These are phyloP conservation scores for Okamejei kenojei DNA, from an alignment of 2,797 vertebrate species.

Conservation along the genomic window DNA sequence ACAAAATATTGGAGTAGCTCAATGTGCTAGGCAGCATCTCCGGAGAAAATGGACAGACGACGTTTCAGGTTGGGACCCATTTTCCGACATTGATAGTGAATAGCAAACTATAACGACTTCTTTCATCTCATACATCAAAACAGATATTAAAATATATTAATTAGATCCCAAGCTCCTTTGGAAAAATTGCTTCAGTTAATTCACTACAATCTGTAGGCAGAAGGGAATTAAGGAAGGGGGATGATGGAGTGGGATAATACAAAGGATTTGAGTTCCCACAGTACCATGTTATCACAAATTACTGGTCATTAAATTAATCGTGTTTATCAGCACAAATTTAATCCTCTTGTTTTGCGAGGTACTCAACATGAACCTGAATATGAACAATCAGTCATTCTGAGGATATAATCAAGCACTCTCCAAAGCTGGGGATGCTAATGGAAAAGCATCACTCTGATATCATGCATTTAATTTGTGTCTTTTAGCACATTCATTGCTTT, in stretches of 20 bases:
- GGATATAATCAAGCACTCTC: background rate
- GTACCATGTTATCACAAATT: background rate
- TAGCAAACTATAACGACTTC: background rate
- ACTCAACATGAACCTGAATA: background rate
- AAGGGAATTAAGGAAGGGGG: background rate
- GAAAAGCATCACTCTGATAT: background rate
- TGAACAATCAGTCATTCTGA: background rate
- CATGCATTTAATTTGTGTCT: background rate
- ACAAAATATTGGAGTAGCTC: too few relatives aligned
- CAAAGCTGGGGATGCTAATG: background rate
- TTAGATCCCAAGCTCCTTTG: background rate
- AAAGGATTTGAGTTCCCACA: background rate
- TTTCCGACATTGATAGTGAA: too few relatives aligned
- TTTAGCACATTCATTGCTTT: background rate
- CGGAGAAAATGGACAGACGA: too few relatives aligned
- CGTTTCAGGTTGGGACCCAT: too few relatives aligned
- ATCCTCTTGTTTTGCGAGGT: background rate
- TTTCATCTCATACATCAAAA: background rate
- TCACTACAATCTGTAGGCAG: background rate
- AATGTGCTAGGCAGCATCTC: too few relatives aligned
- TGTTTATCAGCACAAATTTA: background rate
- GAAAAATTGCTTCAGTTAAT: conserved; percentile 11
- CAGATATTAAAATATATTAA: background rate
- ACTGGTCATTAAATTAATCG: background rate
- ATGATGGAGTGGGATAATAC: background rate